These are phyloP conservation scores for Catostylus mosaicus DNA, from an alignment of 30 jellyfish, hydroid and myxozoan genomes.

Conservation along the genomic window DNA sequence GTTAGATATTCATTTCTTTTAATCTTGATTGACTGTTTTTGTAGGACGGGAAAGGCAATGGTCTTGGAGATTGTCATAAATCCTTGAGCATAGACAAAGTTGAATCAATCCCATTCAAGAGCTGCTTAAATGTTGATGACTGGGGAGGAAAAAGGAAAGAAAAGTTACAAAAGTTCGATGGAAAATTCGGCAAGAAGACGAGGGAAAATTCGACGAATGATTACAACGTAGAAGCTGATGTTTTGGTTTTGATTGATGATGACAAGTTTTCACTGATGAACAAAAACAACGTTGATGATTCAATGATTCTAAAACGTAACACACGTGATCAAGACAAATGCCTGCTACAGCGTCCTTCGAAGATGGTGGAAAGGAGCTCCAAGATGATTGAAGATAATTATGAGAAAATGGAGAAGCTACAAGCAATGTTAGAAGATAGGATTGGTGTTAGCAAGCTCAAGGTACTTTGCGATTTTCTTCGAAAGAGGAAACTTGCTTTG, in stretches of 20 bases:
- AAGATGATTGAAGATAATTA: not conserved
- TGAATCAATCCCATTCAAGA: too few relatives aligned
- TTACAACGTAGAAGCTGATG: not conserved
- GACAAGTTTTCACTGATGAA: constrained; percentile 4
- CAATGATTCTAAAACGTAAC: not conserved
- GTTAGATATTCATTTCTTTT: too few relatives aligned
- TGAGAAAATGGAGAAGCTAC: not conserved
- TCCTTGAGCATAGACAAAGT: too few relatives aligned
- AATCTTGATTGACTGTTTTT: too few relatives aligned
- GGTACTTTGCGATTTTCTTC: constrained; percentile 11
- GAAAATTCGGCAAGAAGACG: too few relatives aligned
- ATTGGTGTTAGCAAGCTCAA: not conserved
- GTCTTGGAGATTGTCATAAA: too few relatives aligned
- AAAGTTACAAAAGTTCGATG: too few relatives aligned
- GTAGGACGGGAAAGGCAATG: too few relatives aligned
- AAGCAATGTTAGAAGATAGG: not conserved
- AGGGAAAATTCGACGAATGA: too few relatives aligned
- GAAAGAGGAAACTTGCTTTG: constrained; percentile 17
- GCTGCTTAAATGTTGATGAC: too few relatives aligned
- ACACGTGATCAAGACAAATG: not conserved
- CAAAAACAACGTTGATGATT: not conserved
- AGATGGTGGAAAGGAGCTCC: not conserved
- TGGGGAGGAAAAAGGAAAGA: too few relatives aligned
- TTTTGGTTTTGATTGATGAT: constrained; percentile 29
- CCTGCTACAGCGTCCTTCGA: not conserved